Conservation (phyloP, 2,888 invertebrate genomes). For the Caprella mutica region DNA sequence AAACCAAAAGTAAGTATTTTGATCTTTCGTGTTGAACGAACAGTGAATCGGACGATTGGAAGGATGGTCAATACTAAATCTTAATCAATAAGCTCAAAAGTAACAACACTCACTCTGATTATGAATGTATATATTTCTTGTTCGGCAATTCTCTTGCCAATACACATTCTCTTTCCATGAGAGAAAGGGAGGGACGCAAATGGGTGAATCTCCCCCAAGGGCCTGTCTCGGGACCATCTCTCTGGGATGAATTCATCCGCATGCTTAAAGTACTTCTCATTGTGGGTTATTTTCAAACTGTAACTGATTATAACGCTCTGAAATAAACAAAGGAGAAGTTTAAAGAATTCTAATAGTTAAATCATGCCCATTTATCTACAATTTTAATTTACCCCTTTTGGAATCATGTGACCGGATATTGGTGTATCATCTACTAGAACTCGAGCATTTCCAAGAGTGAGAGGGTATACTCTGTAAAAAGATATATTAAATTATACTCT, state of each 20-base stretch:
- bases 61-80: too few relatives aligned
- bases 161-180: conserved; percentile 27
- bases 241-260: conserved; percentile 7
- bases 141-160: conserved; percentile 22
- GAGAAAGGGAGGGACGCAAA: conserved; percentile 25
- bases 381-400: neutral
- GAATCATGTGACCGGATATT: neutral
- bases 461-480: neutral
- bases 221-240: conserved; percentile 7
- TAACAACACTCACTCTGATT: conserved; percentile 21
- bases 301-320: neutral
- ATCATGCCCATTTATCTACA: neutral
- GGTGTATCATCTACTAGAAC: neutral
- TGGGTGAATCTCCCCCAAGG: conserved; percentile 25
- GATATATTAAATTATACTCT: too few relatives aligned
- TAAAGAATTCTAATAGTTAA: neutral
- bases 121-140: conserved; percentile 27
- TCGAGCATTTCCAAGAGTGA: neutral
- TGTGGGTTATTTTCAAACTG: neutral
- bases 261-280: conserved; percentile 11
- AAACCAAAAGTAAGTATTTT: too few relatives aligned
- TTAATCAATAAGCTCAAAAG: too few relatives aligned
- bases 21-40: too few relatives aligned
- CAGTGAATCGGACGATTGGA: too few relatives aligned
- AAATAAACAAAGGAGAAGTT: neutral